Evolutionary conservation across 1,140 invertebrate species (phyloP), one percentile per base, ranked within the genome.

Genomic region (Liolophura sinensis): DNA sequence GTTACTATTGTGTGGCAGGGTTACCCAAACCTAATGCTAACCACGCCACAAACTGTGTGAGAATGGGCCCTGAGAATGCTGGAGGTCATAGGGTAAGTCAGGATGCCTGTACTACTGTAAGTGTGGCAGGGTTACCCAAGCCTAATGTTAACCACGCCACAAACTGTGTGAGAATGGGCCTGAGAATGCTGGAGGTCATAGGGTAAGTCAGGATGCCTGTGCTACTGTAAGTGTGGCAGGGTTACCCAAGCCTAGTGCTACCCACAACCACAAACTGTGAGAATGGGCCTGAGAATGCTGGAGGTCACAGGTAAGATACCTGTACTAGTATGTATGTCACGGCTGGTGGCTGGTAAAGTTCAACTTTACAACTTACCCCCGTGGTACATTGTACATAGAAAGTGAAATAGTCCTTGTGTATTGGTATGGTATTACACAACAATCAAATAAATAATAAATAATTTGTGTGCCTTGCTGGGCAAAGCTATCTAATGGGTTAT

Each of bases 41-140:
- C 86, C 94, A 97, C 79, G 94, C 94, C 66, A 90, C 92, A 69
- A 96, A 94, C 86, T 95, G 93, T 78, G 94, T 97, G 1, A 93
- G 96, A 85, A 96, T 97, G 94, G 95, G 94, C 25, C n/a, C 86
- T 96, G 48, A 92, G 95, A 81, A 96, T 97, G 94, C 95, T 97
- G 76, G 93, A 96, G 85, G 79, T 73, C 49, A 83, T 83, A 58
- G 67, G 96, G 98, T 65, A 96, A 96, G 82, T 93, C 31, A 40
- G 3, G 3, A 5, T 40, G 9, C 31, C 31, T 40, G 31, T 40
- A 40, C 31, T 9, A 9, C 31, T 40, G 9, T n/a, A n/a, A n/a
- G n/a, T n/a, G n/a, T n/a, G n/a, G n/a, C n/a, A n/a, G 94, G 94
- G 4, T 85, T 96, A 55, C 94, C 94, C 0, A 92, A 94, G 77